phyloP scores from a whole-genome alignment of 2,113 vertebrate genomes.

The Seriola dumerili region DNA sequence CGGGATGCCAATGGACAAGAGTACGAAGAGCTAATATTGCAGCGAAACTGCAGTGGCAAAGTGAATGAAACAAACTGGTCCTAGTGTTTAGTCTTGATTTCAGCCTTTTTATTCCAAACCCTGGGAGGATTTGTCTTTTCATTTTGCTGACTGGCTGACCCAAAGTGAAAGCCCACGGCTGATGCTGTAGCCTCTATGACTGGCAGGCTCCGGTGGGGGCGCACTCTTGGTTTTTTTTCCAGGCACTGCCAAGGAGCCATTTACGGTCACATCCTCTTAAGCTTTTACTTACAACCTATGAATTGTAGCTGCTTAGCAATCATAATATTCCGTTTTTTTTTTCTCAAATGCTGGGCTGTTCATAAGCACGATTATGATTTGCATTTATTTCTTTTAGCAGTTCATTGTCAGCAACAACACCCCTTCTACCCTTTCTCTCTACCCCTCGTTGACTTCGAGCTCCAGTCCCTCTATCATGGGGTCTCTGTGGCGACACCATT shows the following conservation, averaged over 20 bases:
- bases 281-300: slow-evolving; percentile 58
- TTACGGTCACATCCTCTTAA: slow-evolving; percentile 71
- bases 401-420: slow-evolving; percentile 50
- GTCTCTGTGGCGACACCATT: slow-evolving; percentile 94
- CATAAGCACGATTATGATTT: slow-evolving; percentile 58
- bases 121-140: slow-evolving; percentile 88
- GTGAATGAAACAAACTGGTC: slow-evolving; percentile 86
- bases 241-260: slow-evolving; percentile 84
- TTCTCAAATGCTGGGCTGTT: slow-evolving; percentile 8
- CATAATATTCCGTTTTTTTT: slow-evolving; percentile 14
- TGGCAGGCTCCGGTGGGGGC: slow-evolving; percentile 75
- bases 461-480: slow-evolving; percentile 78
- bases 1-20: slow-evolving; percentile 64
- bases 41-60: slow-evolving; percentile 92
- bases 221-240: slow-evolving; percentile 68
- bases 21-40: slow-evolving; percentile 89
- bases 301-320: slow-evolving; percentile 46
- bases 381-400: slow-evolving; percentile 56
- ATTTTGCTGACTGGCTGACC: slow-evolving; percentile 64
- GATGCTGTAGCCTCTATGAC: slow-evolving; percentile 71
- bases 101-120: slow-evolving; percentile 91
- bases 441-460: slow-evolving; percentile 65
- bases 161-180: slow-evolving; percentile 59
- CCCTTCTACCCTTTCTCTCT: slow-evolving; percentile 34
- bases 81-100: slow-evolving; percentile 89